Evolutionary conservation across 2,113 vertebrate species (phyloP).

Genomic region (Forbesichthys agassizii): DNA sequence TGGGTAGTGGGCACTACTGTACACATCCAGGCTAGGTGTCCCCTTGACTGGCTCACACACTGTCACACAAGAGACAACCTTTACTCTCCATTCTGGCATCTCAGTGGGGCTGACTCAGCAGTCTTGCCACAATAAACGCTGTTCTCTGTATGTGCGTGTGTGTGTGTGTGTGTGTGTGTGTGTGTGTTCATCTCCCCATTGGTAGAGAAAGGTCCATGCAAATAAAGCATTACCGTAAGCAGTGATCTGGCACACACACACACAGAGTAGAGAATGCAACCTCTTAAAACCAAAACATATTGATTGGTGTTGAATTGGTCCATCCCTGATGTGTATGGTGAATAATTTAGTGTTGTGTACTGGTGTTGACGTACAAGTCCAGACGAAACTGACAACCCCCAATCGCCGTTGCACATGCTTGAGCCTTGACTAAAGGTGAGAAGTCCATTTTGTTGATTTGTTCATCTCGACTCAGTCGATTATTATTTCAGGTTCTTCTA

Average conservation of each 20-base stretch:
- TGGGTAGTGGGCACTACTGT: constrained; percentile 32
- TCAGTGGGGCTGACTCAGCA: constrained; percentile 42
- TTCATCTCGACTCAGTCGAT: background rate
- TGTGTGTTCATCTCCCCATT: background rate
- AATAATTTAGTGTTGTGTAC: constrained; percentile 57
- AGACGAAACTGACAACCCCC: background rate
- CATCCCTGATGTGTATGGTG: constrained; percentile 22
- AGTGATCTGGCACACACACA: background rate
- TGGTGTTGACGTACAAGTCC: constrained; percentile 18
- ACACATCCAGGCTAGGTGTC: background rate
- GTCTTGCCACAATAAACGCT: background rate
- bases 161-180: constrained; percentile 5
- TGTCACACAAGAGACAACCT: constrained; percentile 12
- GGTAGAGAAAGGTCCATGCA: background rate
- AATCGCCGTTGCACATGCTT: constrained; percentile 12
- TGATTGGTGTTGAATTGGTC: constrained; percentile 33
- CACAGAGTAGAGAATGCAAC: constrained; percentile 1
- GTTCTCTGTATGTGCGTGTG: background rate
- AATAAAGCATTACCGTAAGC: background rate
- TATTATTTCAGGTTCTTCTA: too few species aligned
- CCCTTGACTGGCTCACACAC: background rate
- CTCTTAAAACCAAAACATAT: constrained; percentile 45
- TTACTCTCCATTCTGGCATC: constrained; percentile 15
- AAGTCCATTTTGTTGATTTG: constrained; percentile 3
- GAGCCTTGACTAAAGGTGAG: background rate